Base-by-base conservation (phyloP, 2,888 invertebrate genomes). In the Ophion costatus region DNA sequence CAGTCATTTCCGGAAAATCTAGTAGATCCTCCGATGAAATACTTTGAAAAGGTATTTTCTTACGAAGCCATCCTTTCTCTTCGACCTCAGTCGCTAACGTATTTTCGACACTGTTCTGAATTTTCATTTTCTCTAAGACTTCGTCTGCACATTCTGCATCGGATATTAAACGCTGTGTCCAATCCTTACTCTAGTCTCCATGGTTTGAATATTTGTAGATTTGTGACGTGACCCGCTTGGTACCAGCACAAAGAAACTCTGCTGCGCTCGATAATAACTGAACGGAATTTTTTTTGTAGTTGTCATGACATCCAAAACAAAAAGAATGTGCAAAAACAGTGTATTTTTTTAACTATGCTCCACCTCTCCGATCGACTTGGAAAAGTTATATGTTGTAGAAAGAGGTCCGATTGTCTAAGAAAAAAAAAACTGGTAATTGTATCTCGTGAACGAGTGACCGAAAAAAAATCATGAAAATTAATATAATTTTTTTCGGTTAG, bases 91-190 rank as follows among this genome's bases (percentile, higher is more conserved):
- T 64, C n/a, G 84, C 57, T 38, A 71, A 59, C 38, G 71, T 59
- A 59, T 59, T 71, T 71, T 59, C 57, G 11, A 56, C 70, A 71
- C 20, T 22, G 10, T 71, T 71, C 38, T 59, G 57, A 59, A 57
- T 38, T 59, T 71, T 57, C 38, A 71, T 71, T 56, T 29, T 70
- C 29, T 70, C 70, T 56, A 56, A 29, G n/a, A 56, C 29, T 56
- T 56, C 70, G 56, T 70, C 70, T 70, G 42, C 70, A 83, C 22
- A 59, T n/a, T 85, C 83, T 59, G 10, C 66, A 80, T 88, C 82
- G n/a, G 83, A 83, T 64, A 77, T 73, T 24, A 89, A 76, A 24
- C 24, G 24, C 24, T 24, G 24, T 24, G 24, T 24, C 24, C 24
- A 24, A 1, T 24, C 24, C 24, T 24, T 24, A 24, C 24, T 24